These are phyloP conservation scores for Tigriopus japonicus DNA, from an alignment of 1,140 invertebrate genomes.

Conservation along the genomic window DNA sequence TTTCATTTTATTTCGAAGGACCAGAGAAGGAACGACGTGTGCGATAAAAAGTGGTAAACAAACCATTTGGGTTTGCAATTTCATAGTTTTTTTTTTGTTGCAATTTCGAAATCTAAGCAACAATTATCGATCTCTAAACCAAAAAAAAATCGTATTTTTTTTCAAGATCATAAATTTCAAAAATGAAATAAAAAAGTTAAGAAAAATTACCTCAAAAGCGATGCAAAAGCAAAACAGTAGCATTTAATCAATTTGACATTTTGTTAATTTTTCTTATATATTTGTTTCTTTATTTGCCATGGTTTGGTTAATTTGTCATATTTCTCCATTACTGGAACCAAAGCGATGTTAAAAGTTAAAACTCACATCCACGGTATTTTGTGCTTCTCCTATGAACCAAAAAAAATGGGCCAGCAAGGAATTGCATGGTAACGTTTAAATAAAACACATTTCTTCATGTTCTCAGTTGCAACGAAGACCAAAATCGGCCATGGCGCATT, in stretches of 20 bases:
- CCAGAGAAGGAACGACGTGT: no score
- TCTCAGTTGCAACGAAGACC: background rate
- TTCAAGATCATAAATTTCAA: no score
- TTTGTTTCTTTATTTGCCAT: background rate
- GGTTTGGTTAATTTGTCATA: background rate
- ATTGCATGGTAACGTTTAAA: background rate
- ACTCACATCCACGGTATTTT: background rate
- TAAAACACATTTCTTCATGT: background rate
- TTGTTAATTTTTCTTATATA: background rate
- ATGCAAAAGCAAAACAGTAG: background rate
- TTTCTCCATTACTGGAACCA: background rate
- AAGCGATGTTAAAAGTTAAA: background rate
- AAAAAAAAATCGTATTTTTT: no score
- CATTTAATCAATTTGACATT: background rate
- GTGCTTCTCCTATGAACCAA: background rate
- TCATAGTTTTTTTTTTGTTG: no score
- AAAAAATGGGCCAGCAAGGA: background rate
- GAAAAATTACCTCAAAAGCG: no score
- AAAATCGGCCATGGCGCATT: background rate
- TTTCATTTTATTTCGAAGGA: background rate
- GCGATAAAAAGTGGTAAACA: no score
- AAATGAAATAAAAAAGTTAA: no score
- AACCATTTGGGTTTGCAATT: no score
- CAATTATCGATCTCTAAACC: no score
- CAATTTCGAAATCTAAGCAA: no score